Percentiles rank a stretch among this genome's conserved stretches.
phyloP scores from a whole-genome alignment of 2,113 vertebrate genomes.

The Pitta sordida region DNA sequence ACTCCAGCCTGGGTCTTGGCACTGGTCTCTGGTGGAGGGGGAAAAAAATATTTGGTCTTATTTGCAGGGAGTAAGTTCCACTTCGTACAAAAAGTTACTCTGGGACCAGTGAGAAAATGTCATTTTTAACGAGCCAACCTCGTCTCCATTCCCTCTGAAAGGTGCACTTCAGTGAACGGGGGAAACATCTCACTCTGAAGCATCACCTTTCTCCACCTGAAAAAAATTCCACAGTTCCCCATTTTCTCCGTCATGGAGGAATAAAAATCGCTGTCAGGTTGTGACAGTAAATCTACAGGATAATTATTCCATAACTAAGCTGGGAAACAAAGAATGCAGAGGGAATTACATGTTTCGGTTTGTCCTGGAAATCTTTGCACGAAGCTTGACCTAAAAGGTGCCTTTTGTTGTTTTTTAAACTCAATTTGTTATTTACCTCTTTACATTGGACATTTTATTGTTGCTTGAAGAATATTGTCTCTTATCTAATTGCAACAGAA shows the following conservation, averaged over 20 bases:
- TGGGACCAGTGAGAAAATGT: not conserved
- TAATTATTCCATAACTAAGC: not conserved
- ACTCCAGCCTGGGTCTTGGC: conserved; percentile 63
- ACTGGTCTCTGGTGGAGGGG: conserved; percentile 47
- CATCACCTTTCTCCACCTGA: not conserved
- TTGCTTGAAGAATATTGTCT: not conserved
- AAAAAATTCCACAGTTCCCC: not conserved
- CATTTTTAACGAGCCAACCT: not conserved
- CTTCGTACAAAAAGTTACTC: not conserved
- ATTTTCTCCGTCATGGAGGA: not conserved
- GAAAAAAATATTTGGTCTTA: not conserved
- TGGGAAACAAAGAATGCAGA: not conserved
- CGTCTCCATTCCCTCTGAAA: not conserved
- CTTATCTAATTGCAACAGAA: not conserved
- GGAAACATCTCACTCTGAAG: not conserved
- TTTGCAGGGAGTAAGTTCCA: not conserved
- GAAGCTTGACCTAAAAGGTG: not conserved
- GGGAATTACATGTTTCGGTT: not conserved
- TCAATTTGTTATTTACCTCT: not conserved
- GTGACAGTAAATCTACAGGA: not conserved
- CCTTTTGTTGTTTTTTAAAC: not conserved
- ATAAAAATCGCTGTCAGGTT: not conserved
- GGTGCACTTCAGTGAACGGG: not conserved
- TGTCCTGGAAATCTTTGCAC: not conserved
- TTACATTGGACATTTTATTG: not conserved